A percentile compares a stretch with the other conserved stretches of the same genome.
These are phyloP conservation scores for Cataglyphis altisquamis DNA, from an alignment of 2,888 invertebrate species.

Conservation along the genomic window DNA sequence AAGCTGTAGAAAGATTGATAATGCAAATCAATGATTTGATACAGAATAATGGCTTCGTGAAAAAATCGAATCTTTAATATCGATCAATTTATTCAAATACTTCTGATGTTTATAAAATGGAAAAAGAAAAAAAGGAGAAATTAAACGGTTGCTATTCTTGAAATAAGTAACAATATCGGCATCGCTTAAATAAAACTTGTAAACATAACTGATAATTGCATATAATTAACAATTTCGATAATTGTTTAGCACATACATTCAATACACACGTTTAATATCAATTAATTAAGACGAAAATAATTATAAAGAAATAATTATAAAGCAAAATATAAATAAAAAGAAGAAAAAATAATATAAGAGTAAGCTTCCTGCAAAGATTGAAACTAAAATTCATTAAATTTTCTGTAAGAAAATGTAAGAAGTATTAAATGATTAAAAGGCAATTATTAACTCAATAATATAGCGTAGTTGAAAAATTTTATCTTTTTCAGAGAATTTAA, in stretches of 20 bases:
- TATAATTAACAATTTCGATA: neutral
- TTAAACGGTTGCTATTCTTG: neutral
- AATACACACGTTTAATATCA: neutral
- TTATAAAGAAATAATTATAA: constrained; percentile 2
- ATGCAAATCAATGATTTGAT: constrained; percentile 23
- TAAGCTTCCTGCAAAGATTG: neutral
- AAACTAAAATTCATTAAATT: constrained; percentile 11
- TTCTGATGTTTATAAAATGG: neutral
- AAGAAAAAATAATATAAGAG: neutral
- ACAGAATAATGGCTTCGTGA: neutral
- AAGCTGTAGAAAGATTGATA: neutral
- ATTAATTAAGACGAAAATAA: constrained; percentile 6
- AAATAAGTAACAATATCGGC: neutral
- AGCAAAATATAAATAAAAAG: neutral
- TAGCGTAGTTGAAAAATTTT: neutral
- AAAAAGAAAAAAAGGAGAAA: neutral
- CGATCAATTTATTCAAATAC: neutral
- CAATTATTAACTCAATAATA: neutral
- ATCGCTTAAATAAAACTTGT: neutral
- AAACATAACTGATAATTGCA: neutral
- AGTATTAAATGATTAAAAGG: neutral
- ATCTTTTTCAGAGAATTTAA: neutral
- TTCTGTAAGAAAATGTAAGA: constrained; percentile 4
- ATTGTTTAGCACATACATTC: neutral
- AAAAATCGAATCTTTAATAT: neutral